Evolutionary conservation across 2,888 invertebrate genomes (phyloP), one percentile per base, ranked within the genome.

Genomic region (Dichetophora obliterata): DNA sequence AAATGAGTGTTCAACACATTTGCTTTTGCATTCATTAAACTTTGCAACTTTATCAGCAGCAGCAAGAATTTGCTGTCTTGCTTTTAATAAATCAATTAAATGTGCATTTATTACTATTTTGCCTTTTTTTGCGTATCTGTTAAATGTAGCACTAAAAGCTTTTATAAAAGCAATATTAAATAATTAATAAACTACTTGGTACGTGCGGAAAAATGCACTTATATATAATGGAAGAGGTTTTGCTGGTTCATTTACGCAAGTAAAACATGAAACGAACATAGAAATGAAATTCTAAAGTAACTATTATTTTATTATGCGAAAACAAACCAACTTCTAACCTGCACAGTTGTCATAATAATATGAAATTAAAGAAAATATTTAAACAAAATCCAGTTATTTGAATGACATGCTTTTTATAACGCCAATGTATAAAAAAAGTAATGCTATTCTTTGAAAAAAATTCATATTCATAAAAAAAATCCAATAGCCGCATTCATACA

Each of bases 61-160:
- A 61, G n/a, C 22, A 61, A 61, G 3, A 61, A 24, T 5, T 27
- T 14, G 16, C 16, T 61, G 14, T 19, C 27, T 27, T 31, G 6
- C 24, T 61, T 61, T 61, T 61, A 61, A 61, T 61, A 24, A 19
- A 14, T 65, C 31, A 34, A 14, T 65, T 65, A 65, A 14, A 14
- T n/a, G 9, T 34, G 34, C n/a, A 37, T 14, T 37, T 0, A 8
- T 4, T n/a, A 19, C 2, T 54, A 6, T 54, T 54, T n/a, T n/a
- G n/a, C n/a, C n/a, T n/a, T 22, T 54, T n/a, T 54, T 54, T n/a
- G 3, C 24, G 22, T 63, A 27, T 63, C n/a, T 65, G 19, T 65
- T 65, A 37, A 65, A 31, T 65, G 63, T 34, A 31, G 31, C 63
- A 65, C 19, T 65, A 34, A 65, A 65, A 65, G 63, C 63, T 65